phyloP scores from a whole-genome alignment of 1,140 invertebrate species.

The Drosophila kanapiae region DNA sequence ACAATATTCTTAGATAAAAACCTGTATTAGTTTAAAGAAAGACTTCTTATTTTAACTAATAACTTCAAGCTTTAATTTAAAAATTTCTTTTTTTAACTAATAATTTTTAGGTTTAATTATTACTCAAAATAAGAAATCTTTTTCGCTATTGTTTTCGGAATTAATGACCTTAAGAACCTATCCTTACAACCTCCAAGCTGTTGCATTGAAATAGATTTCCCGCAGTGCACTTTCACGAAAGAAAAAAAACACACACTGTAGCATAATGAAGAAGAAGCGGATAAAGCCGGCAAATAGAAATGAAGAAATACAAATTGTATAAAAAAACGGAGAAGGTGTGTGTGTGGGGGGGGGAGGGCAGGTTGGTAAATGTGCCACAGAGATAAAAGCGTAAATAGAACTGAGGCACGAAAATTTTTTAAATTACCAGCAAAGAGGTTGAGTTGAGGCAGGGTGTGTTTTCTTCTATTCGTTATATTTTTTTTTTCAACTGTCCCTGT shows the following conservation, averaged over 20 bases:
- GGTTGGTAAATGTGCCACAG: slow-evolving; percentile 52
- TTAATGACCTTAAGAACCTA: not conserved
- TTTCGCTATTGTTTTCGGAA: not conserved
- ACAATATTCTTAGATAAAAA: too few relatives aligned
- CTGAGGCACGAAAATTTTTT: slow-evolving; percentile 73
- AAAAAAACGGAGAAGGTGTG: slow-evolving; percentile 44
- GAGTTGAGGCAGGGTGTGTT: slow-evolving; percentile 34
- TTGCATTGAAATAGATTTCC: not conserved
- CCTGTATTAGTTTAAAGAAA: not conserved
- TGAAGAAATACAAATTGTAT: slow-evolving; percentile 79
- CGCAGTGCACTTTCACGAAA: not conserved
- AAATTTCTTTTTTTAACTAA: not conserved
- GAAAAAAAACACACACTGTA: slow-evolving; percentile 27
- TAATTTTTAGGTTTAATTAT: too few relatives aligned
- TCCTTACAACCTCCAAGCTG: not conserved
- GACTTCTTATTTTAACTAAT: not conserved
- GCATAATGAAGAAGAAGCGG: slow-evolving; percentile 44
- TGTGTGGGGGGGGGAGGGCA: not conserved
- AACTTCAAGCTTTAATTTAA: too few relatives aligned
- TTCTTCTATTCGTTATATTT: not conserved
- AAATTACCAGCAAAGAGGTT: slow-evolving; percentile 54
- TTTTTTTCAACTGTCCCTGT: slow-evolving; percentile 6
- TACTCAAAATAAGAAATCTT: too few relatives aligned
- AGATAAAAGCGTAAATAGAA: slow-evolving; percentile 83
- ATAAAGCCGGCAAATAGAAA: slow-evolving; percentile 67